Evolutionary conservation across 2,888 invertebrate genomes (phyloP).

Genomic region (Augiades crinisus): DNA sequence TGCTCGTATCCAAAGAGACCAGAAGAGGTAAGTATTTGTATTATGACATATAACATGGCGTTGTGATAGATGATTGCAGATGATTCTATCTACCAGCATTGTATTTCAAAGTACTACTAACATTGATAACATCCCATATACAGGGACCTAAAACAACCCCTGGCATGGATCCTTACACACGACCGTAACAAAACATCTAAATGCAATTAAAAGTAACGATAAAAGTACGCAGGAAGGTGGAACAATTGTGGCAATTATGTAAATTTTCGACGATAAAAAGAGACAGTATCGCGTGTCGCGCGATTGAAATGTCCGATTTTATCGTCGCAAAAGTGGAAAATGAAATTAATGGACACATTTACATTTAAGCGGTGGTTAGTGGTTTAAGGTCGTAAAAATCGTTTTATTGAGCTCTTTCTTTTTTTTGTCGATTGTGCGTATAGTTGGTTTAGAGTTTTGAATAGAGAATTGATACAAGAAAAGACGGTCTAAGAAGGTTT

Average conservation of each 20-base stretch:
- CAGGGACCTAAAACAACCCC: too few relatives aligned
- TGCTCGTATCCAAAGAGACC: too few relatives aligned
- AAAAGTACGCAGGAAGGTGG: conserved; percentile 31
- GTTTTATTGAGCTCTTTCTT: conserved; percentile 30
- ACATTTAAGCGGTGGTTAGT: conserved; percentile 54
- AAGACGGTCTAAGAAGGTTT: too few relatives aligned
- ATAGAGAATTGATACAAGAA: too few relatives aligned
- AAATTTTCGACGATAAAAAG: conserved; percentile 57
- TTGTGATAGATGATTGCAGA: too few relatives aligned
- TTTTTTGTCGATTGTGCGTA: too few relatives aligned
- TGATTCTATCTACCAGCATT: too few relatives aligned
- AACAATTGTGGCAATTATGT: conserved; percentile 52
- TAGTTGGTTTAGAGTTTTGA: too few relatives aligned
- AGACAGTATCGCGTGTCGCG: conserved; percentile 52
- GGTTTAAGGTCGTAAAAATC: conserved; percentile 35
- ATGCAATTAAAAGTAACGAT: conserved; percentile 22
- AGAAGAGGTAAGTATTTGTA: too few relatives aligned
- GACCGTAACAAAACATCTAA: conserved; percentile 41
- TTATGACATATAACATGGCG: too few relatives aligned
- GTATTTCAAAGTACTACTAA: too few relatives aligned
- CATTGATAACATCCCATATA: too few relatives aligned
- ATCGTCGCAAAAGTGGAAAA: conserved; percentile 58
- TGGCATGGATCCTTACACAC: conserved; percentile 23
- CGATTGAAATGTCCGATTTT: conserved; percentile 62
- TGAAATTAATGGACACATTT: conserved; percentile 64